These are phyloP conservation scores for Lasioglossum albipes DNA, from an alignment of 1,140 invertebrate genomes.

Conservation along the genomic window DNA sequence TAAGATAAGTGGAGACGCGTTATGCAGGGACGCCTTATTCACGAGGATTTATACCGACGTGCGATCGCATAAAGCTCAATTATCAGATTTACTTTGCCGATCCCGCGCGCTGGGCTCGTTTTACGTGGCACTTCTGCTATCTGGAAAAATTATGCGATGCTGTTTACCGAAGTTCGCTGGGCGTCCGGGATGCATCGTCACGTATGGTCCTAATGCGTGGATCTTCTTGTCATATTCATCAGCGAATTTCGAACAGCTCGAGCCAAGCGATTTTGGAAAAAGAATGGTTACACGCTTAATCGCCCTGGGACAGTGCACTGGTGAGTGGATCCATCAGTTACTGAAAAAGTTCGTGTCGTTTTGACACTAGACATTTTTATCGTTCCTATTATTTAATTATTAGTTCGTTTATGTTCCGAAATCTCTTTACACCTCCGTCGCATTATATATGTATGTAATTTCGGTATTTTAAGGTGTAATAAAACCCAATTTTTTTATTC, in stretches of 20 bases:
- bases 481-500: too few relatives aligned
- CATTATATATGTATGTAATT: too few relatives aligned
- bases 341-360: too few relatives aligned
- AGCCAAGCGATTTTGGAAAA: slow-evolving; percentile 27
- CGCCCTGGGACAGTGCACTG: too few relatives aligned
- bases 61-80: slow-evolving; percentile 73
- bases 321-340: too few relatives aligned
- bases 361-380: too few relatives aligned
- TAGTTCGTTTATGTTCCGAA: too few relatives aligned
- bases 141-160: slow-evolving; percentile 58
- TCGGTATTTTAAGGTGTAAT: too few relatives aligned
- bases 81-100: slow-evolving; percentile 63
- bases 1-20: slow-evolving; percentile 62
- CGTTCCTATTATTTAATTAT: too few relatives aligned
- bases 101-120: slow-evolving; percentile 17
- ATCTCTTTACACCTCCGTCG: too few relatives aligned
- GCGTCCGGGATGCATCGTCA: slow-evolving; percentile 47
- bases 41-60: slow-evolving; percentile 68
- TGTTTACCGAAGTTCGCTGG: slow-evolving; percentile 44
- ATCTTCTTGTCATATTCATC: slow-evolving; percentile 9
- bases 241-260: background rate
- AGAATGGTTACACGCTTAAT: background rate
- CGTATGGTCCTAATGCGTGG: slow-evolving; percentile 54
- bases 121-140: slow-evolving; percentile 22
- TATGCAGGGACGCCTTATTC: slow-evolving; percentile 53